Base-by-base conservation (phyloP, 1,140 invertebrate species). In the Nebria ingens region DNA sequence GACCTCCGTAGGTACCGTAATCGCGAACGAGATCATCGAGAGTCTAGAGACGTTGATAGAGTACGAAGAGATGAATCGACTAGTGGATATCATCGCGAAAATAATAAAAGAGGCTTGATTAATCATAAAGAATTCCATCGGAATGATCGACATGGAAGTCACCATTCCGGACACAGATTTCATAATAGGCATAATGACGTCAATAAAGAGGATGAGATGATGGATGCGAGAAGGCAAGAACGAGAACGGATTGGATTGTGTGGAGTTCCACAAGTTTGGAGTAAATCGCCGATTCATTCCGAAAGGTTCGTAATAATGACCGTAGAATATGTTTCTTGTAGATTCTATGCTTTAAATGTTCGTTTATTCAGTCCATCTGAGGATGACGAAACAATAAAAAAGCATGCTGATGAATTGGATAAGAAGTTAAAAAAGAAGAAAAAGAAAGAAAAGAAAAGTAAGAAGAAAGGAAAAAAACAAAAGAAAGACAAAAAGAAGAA, bases 211-310 rank as follows among this genome's bases (percentile, higher is more conserved):
- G 77, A 80, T 55, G 78, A 80, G 62, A 79, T 79, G 45, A 70
- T 84, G 61, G 82, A 83, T 63, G 75, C 78, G 0, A 68, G 87
- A 57, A 69, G 86, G 60, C 76, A 81, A 62, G 79, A 88, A 57
- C 71, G 87, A 50, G 87, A 89, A 57, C 73, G 79, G 59, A 85
- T 90, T 42, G 85, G 86, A 38, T 73, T 82, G 53, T 70, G 80
- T 55, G 85, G 86, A 11, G 78, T 83, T 2, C 68, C 76, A 1
- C 73, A 78, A 54, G 76, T 87, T 25, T 90, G 87, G 87, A 81
- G 79, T 38, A 82, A 83, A 68, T 87, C 85, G 17, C 87, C 87
- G 1, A 62, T 73, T 0, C 74, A 75, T 62, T 72, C 78, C 61
- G 75, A 84, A 81, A 72, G 74, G 77, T 75, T 19, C 49, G 56